Percentiles rank a stretch among this genome's conserved stretches.
phyloP scores from a whole-genome alignment of 1,140 invertebrate genomes.

The Rhopalosiphum padi region DNA sequence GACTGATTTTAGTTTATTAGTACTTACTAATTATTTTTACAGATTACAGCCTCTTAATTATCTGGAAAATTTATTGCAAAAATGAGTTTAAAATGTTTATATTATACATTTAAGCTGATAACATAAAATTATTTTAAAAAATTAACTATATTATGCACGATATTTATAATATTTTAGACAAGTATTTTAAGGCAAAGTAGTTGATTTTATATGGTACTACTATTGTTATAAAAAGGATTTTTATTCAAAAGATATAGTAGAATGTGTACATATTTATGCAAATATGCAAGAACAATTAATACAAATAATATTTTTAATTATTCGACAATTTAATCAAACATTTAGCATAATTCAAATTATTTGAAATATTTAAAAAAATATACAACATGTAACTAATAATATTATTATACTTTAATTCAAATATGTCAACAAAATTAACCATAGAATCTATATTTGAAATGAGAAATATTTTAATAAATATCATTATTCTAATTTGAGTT shows the following conservation, averaged over 20 bases:
- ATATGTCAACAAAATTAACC: too few species aligned
- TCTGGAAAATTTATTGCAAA: conserved; percentile 28
- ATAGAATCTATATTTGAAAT: too few species aligned
- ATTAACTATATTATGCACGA: neutral
- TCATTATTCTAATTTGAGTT: too few species aligned
- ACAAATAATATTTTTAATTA: neutral
- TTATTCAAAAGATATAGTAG: neutral
- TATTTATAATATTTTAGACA: neutral
- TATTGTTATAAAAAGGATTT: too few species aligned
- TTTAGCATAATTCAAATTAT: too few species aligned
- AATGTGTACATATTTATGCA: neutral
- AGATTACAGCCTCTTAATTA: conserved; percentile 1
- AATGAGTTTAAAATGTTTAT: neutral
- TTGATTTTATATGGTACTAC: too few species aligned
- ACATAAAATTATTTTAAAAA: neutral
- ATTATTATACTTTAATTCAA: too few species aligned
- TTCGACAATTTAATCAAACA: neutral
- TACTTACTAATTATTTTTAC: conserved; percentile 17
- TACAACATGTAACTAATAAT: too few species aligned
- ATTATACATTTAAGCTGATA: neutral
- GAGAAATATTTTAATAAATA: too few species aligned
- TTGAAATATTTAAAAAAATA: too few species aligned
- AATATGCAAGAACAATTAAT: neutral
- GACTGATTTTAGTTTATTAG: neutral
- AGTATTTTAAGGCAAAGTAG: neutral